These are phyloP conservation scores for Nomada fucata DNA, from an alignment of 2,888 invertebrate genomes.

Conservation along the genomic window DNA sequence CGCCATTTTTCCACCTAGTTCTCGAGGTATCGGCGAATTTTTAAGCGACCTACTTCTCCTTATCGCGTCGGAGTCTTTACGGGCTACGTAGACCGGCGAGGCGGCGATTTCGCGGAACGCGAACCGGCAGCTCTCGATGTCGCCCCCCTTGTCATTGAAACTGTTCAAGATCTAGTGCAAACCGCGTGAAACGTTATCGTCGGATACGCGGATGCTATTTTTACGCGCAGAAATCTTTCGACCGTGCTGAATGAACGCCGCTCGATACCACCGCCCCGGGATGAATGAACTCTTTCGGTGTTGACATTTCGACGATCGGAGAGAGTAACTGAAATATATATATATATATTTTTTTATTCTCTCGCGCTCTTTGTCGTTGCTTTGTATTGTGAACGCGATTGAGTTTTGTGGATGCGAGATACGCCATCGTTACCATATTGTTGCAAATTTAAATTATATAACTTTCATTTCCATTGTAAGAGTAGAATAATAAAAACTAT, in stretches of 20 bases:
- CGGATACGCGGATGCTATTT: constrained; percentile 4
- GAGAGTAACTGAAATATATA: too few species aligned
- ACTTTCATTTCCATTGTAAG: too few species aligned
- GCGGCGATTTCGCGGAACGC: constrained; percentile 40
- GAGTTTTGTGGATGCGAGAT: too few species aligned
- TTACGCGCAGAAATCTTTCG: constrained; percentile 18
- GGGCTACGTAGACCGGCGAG: constrained; percentile 24
- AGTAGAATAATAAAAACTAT: too few species aligned
- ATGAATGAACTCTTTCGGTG: constrained; percentile 18
- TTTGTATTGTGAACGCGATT: too few species aligned
- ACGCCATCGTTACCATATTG: too few species aligned
- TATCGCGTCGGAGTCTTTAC: constrained; percentile 71
- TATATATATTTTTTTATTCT: too few species aligned
- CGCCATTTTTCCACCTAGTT: constrained; percentile 83
- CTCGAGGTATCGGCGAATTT: constrained; percentile 81
- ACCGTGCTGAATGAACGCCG: constrained; percentile 6
- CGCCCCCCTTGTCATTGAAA: constrained; percentile 79
- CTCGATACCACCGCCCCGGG: not conserved
- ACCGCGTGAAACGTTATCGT: constrained; percentile 52
- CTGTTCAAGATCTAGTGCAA: constrained; percentile 81
- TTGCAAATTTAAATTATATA: too few species aligned
- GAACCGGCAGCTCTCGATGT: constrained; percentile 24
- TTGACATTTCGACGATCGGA: too few species aligned
- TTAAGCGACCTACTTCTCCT: constrained; percentile 82
- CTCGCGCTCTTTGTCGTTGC: not conserved